Base-by-base conservation (phyloP, 2,113 vertebrate genomes). In the Sapajus apella region DNA sequence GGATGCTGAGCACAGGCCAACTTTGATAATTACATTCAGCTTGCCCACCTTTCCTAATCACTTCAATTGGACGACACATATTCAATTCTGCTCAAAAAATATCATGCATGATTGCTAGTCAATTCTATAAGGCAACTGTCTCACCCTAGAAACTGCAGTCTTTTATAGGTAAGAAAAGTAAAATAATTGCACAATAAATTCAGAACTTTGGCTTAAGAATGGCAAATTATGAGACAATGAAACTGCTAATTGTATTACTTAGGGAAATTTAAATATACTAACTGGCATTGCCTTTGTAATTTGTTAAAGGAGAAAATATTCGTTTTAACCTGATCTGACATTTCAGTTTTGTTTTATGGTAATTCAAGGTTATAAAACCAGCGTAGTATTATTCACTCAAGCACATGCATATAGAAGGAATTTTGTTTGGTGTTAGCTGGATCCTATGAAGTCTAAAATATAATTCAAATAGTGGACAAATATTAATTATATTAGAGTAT, bases 1-100 rank as follows among this genome's bases (percentile, higher is more conserved):
- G 83, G 87, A 86, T 68, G 37, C 87, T 90, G 72, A 66, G 52
- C 45, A 86, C 20, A 50, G 0, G 87, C 95, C 97, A 95, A 45
- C n/a, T 45, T 88, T 77, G 86, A 70, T 95, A 82, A 95, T 97
- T 92, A 45, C 50, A 80, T 96, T 92, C 92, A 70, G n/a, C 40
- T 79, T 92, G 76, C 87, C 86, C 45, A 82, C 64, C 40, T 91
- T 93, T 47, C 66, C 66, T 87, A 40, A 20, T 80, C 75, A 55
- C 64, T 91, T 90, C 81, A 86, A 3, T 35, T 84, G 77, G 40
- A 68, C 37, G 68, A 81, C 56, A 75, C 73, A 94, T 47, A 88
- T 86, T 93, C 32, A 84, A 0, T 92, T 94, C 61, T 90, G 52
- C 91, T 89, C 13, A 47, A n/a, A 96, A 82, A 84, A 58, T 30